A percentile compares a stretch with the other conserved stretches of the same genome.
phyloP scores from a whole-genome alignment of 2,797 vertebrate species.

The Hirundo rustica region DNA sequence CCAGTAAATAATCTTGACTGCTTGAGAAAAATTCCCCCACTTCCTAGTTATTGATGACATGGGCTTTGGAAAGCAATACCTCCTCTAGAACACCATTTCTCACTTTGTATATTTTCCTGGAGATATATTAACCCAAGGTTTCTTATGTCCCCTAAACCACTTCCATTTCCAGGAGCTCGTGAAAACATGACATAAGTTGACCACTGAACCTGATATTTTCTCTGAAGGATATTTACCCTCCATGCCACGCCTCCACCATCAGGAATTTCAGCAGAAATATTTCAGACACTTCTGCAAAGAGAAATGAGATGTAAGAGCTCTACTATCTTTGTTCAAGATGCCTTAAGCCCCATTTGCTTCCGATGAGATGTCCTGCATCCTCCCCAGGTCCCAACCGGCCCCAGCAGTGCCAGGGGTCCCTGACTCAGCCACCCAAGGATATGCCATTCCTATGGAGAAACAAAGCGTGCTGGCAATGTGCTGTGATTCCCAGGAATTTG shows the following conservation, averaged over 20 bases:
- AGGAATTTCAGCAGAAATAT: neutral
- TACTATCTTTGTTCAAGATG: neutral
- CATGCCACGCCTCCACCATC: neutral
- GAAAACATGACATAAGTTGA: neutral
- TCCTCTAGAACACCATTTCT: neutral
- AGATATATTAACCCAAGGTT: neutral
- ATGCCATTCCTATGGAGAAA: neutral
- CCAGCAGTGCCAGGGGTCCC: neutral
- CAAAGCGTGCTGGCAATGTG: rapidly evolving
- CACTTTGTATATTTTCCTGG: neutral
- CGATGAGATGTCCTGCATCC: neutral
- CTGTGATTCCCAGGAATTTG: neutral
- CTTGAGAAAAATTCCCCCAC: neutral
- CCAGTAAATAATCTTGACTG: neutral
- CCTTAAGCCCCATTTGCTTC: neutral
- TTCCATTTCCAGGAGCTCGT: neutral
- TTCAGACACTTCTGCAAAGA: neutral
- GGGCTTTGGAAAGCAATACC: neutral
- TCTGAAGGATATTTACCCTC: neutral
- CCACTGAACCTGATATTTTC: neutral
- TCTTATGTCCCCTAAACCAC: neutral
- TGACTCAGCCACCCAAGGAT: neutral
- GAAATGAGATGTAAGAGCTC: neutral
- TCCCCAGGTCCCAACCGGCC: neutral
- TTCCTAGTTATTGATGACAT: neutral